A percentile compares a stretch with the other conserved stretches of the same genome.
Evolutionary conservation across 2,797 vertebrate genomes (phyloP).

Genomic region (Gobio occitaniae): DNA sequence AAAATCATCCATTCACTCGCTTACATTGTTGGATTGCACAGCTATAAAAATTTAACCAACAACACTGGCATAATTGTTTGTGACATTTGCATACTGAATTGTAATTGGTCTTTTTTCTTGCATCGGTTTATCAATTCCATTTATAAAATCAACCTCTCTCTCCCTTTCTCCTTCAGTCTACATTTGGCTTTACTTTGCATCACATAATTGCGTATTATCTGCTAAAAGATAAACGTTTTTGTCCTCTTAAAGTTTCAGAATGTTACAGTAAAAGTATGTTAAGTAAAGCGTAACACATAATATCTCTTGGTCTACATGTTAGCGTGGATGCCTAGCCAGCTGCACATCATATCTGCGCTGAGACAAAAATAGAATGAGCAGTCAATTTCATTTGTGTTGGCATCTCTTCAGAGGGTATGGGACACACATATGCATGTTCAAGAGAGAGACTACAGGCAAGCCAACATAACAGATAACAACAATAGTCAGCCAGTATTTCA

Average conservation of each 20-base stretch:
- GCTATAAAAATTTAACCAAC: not conserved
- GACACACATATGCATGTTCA: conserved; percentile 41
- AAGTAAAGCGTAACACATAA: conserved; percentile 20
- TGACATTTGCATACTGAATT: conserved; percentile 3
- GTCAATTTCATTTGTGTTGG: conserved; percentile 41
- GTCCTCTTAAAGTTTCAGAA: not conserved
- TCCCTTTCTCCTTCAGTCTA: not conserved
- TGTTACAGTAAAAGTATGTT: not conserved
- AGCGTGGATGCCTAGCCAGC: conserved; percentile 29
- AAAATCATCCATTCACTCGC: not conserved
- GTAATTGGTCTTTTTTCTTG: not conserved
- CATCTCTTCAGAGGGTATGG: conserved; percentile 38
- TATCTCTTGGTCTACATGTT: conserved; percentile 21
- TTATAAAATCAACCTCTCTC: not conserved
- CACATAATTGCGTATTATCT: not conserved
- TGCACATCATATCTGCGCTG: conserved; percentile 26
- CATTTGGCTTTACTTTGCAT: not conserved
- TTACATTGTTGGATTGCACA: not conserved
- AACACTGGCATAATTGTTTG: not conserved
- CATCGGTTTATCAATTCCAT: not conserved
- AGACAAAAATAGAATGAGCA: conserved; percentile 48
- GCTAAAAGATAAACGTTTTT: not conserved
- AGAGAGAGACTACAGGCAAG: conserved; percentile 49
- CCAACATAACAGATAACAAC: conserved; percentile 44
- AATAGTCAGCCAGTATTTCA: conserved; percentile 47